Conservation (phyloP, 1,140 invertebrate species). For the Calephelis nemesis region DNA sequence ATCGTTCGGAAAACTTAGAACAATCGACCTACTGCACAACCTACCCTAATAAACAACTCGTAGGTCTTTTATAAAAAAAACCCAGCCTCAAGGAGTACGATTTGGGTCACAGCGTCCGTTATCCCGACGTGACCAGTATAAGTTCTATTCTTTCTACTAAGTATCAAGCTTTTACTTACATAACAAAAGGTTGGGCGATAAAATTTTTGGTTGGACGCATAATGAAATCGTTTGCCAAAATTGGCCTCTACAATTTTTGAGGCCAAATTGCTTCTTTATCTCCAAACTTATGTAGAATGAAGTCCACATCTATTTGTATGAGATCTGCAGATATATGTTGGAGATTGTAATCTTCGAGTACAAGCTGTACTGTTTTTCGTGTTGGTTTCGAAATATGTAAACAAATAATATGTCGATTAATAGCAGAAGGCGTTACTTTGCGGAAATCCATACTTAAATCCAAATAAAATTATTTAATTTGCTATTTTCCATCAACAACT, state of each 20-base stretch:
- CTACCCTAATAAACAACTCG: constrained; percentile 14
- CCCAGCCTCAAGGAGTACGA: not conserved
- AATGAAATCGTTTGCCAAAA: constrained; percentile 12
- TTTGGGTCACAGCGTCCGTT: constrained; percentile 5
- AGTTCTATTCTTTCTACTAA: constrained; percentile 15
- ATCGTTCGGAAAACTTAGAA: constrained; percentile 16
- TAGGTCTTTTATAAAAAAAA: constrained; percentile 7
- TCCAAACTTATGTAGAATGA: not conserved
- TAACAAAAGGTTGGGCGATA: constrained; percentile 10
- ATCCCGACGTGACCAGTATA: constrained; percentile 13
- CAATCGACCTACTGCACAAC: constrained; percentile 5
- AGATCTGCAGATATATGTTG: too few species aligned
- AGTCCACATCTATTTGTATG: not conserved
- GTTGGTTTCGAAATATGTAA: too few species aligned
- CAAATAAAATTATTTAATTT: too few species aligned
- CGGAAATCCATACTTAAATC: too few species aligned
- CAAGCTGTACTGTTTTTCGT: too few species aligned
- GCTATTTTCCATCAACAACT: too few species aligned
- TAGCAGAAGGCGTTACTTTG: too few species aligned
- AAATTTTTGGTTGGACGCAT: constrained; percentile 6
- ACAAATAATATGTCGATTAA: too few species aligned
- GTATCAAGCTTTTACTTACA: constrained; percentile 9
- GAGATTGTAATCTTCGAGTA: too few species aligned
- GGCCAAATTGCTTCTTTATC: not conserved
- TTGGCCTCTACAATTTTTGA: constrained; percentile 6